phyloP scores from a whole-genome alignment of 2,888 invertebrate genomes.

The Eristalis intricaria region DNA sequence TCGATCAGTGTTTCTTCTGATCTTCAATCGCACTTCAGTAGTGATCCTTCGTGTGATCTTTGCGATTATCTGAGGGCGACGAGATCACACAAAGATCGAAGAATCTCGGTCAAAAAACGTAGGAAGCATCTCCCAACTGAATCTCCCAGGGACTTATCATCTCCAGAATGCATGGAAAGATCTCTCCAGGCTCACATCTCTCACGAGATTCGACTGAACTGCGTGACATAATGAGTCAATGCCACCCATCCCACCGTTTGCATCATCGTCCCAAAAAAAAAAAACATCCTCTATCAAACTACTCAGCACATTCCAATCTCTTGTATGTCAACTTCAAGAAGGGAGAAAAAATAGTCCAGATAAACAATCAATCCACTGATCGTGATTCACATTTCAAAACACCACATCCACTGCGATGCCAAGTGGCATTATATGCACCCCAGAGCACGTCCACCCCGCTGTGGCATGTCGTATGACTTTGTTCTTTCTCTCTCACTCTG shows the following conservation, averaged over 20 bases:
- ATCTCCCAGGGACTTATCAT: no score
- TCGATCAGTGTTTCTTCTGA: no score
- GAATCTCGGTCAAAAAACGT: no score
- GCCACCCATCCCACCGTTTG: not conserved
- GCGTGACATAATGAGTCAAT: not conserved
- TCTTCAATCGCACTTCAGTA: no score
- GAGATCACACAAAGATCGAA: no score
- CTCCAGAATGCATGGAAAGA: no score
- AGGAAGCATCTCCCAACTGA: no score
- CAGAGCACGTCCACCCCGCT: conserved; percentile 31
- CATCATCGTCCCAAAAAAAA: not conserved
- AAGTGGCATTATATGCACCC: not conserved
- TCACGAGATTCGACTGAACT: no score
- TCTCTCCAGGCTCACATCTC: no score
- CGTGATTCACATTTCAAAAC: conserved; percentile 44
- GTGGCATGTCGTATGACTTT: conserved; percentile 39
- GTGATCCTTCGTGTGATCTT: no score
- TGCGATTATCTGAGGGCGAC: no score
- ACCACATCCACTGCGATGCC: conserved; percentile 4
- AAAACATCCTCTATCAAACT: not conserved
- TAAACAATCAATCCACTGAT: conserved; percentile 21
- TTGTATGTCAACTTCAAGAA: not conserved
- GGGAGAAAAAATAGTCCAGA: conserved; percentile 2
- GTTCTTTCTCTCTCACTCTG: not conserved
- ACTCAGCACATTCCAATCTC: not conserved